Percentiles rank a stretch among this genome's conserved stretches.
Conservation (phyloP, 2,113 vertebrate genomes). For the Engraulis encrasicolus region DNA sequence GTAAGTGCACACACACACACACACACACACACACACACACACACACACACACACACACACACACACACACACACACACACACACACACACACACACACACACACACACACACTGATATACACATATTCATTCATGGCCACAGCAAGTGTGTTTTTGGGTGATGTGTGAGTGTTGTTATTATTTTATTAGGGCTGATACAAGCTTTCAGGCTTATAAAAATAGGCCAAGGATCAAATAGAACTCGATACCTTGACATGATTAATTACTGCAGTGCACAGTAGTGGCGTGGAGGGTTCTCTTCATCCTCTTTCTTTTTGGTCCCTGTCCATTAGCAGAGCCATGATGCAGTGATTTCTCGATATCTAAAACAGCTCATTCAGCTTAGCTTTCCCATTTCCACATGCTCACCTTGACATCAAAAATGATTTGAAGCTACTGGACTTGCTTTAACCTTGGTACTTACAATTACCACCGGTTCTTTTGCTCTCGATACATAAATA, state of each 20-base stretch:
- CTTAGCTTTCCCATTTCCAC: not conserved
- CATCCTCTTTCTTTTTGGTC: constrained; percentile 4
- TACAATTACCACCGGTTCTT: not conserved
- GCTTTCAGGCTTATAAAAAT: not conserved
- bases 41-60: too few relatives aligned
- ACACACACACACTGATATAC: too few relatives aligned
- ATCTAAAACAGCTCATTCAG: not conserved
- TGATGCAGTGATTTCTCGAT: not conserved
- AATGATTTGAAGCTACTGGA: not conserved
- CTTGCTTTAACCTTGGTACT: not conserved
- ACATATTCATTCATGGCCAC: not conserved
- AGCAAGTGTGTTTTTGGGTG: not conserved
- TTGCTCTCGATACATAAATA: not conserved
- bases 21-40: too few relatives aligned
- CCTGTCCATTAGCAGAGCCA: not conserved
- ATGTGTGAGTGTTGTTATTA: not conserved
- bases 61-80: too few relatives aligned
- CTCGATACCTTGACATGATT: not conserved
- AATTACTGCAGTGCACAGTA: not conserved
- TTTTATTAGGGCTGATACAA: not conserved
- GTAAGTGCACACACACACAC: too few relatives aligned
- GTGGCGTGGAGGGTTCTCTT: not conserved
- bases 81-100: too few relatives aligned
- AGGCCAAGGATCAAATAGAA: not conserved
- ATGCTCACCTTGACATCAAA: not conserved